Base-by-base conservation (phyloP, 2,113 vertebrate species). In the Reinhardtius hippoglossoides region DNA sequence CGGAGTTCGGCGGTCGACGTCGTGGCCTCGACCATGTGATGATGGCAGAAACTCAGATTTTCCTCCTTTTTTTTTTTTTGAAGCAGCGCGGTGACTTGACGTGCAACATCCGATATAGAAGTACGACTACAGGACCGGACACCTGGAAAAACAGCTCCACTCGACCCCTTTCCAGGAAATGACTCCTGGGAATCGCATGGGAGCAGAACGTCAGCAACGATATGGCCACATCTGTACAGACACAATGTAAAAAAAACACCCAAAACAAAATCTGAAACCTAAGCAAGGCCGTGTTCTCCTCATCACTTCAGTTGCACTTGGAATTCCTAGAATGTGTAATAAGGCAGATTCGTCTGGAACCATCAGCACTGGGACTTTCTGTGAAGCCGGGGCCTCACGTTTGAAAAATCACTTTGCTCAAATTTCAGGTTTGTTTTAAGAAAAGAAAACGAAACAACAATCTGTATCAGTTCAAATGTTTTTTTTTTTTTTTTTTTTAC, bases 331-430 rank as follows among this genome's bases (percentile, higher is more conserved):
- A 61, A 63, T 63, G 5, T 46, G 67, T 27, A 27, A 65, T 84
- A 85, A 85, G 80, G 80, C 71, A 74, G 40, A 67, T 79, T 55
- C 6, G 15, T 64, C 42, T 44, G 21, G 31, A 58, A 4, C 23
- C 44, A 15, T 3, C 6, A 55, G 31, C 24, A 20, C 9, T 56
- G 46, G 4, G 61, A 10, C 21, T 61, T 24, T 56, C 54, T 56
- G 4, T 1, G 16, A 18, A 48, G 14, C 44, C 0, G 44, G 16
- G 44, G 44, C 15, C 44, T 16, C 14, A 6, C 44, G 4, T 16
- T 16, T 16, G 15, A 65, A 71, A 60, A 52, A 62, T 64, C 2
- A 73, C 52, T 27, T 44, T 40, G 72, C 16, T 56, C 58, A 35
- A 42, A 66, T 70, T 69, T 14, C 73, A 68, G 9, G 21, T 18